These are phyloP conservation scores for Lasioglossum lativentre DNA, from an alignment of 2,888 invertebrate species.

Conservation along the genomic window DNA sequence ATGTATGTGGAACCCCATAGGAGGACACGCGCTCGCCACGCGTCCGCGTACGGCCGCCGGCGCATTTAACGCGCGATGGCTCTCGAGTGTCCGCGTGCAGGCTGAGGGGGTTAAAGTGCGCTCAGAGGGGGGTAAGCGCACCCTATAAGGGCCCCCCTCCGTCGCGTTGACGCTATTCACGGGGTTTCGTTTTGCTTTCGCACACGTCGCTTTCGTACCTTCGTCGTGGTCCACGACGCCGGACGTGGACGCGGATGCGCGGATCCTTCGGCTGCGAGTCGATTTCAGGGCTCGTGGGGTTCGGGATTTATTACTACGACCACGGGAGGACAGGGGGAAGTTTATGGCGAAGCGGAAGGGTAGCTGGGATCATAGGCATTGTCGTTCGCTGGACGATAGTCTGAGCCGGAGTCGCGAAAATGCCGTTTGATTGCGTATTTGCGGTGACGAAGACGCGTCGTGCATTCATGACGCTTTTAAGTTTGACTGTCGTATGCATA, in stretches of 20 bases:
- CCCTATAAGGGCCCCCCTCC: background rate
- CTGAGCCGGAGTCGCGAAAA: background rate
- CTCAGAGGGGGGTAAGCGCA: constrained; percentile 43
- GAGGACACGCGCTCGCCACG: constrained; percentile 80
- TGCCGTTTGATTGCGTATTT: background rate
- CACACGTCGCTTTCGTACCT: constrained; percentile 6
- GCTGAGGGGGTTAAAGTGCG: constrained; percentile 60
- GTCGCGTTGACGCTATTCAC: constrained; percentile 10
- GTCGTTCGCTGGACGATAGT: background rate
- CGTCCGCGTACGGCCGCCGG: constrained; percentile 78
- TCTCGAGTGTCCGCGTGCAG: constrained; percentile 76
- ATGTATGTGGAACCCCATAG: constrained; percentile 44
- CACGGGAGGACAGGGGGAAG: background rate
- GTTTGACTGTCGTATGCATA: background rate
- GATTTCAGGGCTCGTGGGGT: constrained; percentile 51
- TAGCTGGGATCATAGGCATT: background rate
- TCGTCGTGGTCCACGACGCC: constrained; percentile 25
- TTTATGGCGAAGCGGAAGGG: background rate
- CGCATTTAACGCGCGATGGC: constrained; percentile 84
- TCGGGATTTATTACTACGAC: constrained; percentile 32
- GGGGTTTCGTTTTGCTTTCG: constrained; percentile 6
- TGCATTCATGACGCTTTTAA: background rate
- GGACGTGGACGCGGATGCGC: constrained; percentile 17
- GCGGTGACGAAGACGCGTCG: background rate
- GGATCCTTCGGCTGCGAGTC: constrained; percentile 29